These are phyloP conservation scores for Nerophis lumbriciformis DNA, from an alignment of 2,113 vertebrate species.

Conservation along the genomic window DNA sequence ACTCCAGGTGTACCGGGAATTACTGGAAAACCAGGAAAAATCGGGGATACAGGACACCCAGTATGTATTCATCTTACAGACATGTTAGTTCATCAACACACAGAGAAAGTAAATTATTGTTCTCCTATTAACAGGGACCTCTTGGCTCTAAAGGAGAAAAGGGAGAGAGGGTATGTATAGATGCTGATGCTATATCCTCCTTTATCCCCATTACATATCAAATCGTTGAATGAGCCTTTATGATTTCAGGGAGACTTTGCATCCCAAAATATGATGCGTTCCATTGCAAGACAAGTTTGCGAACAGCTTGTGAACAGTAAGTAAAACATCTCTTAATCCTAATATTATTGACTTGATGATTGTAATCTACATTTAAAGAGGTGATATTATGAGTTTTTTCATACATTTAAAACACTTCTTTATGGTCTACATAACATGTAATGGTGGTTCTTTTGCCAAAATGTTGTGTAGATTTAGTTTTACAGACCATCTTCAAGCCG, in stretches of 20 bases:
- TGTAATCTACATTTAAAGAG: too few species aligned
- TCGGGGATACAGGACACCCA: slow-evolving; percentile 82
- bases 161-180: slow-evolving; percentile 85
- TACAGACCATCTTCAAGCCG: too few species aligned
- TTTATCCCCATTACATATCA: neutral
- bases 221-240: neutral
- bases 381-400: too few species aligned
- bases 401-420: too few species aligned
- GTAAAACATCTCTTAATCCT: slow-evolving; percentile 2
- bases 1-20: slow-evolving; percentile 87
- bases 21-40: slow-evolving; percentile 87
- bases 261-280: slow-evolving; percentile 96
- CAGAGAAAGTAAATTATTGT: neutral
- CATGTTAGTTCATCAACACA: neutral
- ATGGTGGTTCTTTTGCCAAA: too few species aligned
- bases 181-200: neutral
- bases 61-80: slow-evolving; percentile 68
- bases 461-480: too few species aligned
- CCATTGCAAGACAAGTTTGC: slow-evolving; percentile 98
- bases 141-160: slow-evolving; percentile 92
- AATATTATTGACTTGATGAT: neutral
- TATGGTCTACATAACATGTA: too few species aligned
- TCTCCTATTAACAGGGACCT: slow-evolving; percentile 74
- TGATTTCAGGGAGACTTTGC: slow-evolving; percentile 86
- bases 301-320: slow-evolving; percentile 96